phyloP scores from a whole-genome alignment of 2,113 vertebrate genomes.

The Melanocharis versteri region DNA sequence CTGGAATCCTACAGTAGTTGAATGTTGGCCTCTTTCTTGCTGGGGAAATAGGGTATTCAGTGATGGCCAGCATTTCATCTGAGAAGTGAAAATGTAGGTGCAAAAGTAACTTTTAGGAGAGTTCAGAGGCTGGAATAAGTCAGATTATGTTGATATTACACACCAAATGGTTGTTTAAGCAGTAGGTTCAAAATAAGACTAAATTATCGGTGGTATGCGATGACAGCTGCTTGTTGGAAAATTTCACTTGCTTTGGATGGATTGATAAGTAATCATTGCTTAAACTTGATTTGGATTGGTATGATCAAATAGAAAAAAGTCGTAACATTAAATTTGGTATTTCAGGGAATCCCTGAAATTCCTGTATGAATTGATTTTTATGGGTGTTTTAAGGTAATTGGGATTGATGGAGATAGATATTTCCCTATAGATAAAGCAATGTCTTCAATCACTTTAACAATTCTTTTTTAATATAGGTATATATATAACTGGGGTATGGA shows the following conservation, averaged over 20 bases:
- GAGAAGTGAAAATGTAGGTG: neutral
- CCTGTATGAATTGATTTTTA: neutral
- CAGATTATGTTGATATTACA: neutral
- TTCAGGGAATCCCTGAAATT: neutral
- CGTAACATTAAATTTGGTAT: neutral
- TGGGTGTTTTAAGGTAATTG: neutral
- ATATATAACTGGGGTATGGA: neutral
- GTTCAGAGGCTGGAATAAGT: neutral
- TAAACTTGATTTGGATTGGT: neutral
- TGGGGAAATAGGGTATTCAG: neutral
- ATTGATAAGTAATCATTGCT: neutral
- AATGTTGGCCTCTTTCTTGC: neutral
- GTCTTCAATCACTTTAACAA: neutral
- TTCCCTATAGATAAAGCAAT: neutral
- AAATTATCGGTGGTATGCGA: neutral
- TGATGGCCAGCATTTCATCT: neutral
- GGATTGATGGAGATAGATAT: neutral
- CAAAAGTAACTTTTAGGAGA: neutral
- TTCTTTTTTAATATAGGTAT: neutral
- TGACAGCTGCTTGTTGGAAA: neutral
- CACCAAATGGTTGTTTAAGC: neutral
- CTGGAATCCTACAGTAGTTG: neutral
- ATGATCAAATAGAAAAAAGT: neutral
- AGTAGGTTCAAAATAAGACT: neutral
- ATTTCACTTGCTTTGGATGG: neutral